Conservation (phyloP, 2,113 vertebrate species). For the Gadus macrocephalus region DNA sequence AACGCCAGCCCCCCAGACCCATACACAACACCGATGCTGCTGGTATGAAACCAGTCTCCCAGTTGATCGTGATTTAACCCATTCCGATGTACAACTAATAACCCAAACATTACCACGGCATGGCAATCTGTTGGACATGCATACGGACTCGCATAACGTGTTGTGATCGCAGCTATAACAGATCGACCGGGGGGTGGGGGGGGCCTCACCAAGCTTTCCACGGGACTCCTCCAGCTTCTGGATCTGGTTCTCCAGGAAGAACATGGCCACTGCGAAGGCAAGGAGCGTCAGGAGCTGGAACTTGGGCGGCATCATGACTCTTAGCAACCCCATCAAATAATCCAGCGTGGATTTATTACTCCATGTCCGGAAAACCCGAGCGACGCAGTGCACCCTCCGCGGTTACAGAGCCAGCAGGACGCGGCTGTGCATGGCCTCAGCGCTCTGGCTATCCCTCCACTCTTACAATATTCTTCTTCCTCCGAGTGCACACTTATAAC, state of each 20-base stretch:
- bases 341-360: constrained; percentile 60
- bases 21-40: not conserved
- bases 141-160: not conserved
- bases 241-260: constrained; percentile 95
- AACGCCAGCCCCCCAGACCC: not conserved
- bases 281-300: constrained; percentile 94
- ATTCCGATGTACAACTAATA: too few species aligned
- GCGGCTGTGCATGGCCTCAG: constrained; percentile 52
- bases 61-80: too few species aligned
- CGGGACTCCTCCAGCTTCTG: constrained; percentile 97
- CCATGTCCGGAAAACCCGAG: constrained; percentile 49
- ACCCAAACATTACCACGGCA: not conserved
- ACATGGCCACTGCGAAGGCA: constrained; percentile 87
- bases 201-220: constrained; percentile 88
- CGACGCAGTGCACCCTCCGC: constrained; percentile 18
- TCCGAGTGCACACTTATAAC: too few species aligned
- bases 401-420: constrained; percentile 48
- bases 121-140: too few species aligned
- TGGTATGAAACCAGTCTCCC: too few species aligned
- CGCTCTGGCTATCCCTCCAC: too few species aligned
- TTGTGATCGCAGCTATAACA: not conserved
- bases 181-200: not conserved
- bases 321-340: constrained; percentile 92
- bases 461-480: too few species aligned
- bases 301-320: constrained; percentile 97